Base-by-base conservation (phyloP, 64 coral and sea anemone genomes). In the Pachyseris speciosa region DNA sequence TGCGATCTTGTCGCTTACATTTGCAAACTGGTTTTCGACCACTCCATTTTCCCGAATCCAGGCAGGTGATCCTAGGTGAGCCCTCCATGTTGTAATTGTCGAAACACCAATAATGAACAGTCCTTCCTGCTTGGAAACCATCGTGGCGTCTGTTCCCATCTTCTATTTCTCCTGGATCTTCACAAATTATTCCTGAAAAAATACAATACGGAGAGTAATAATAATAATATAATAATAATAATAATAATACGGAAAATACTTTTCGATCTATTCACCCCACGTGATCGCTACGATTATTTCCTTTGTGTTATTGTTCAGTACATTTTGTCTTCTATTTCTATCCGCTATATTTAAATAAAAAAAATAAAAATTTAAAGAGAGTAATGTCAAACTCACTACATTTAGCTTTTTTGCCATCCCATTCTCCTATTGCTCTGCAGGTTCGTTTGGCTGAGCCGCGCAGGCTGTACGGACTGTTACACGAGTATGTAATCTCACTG, bases 341-440 rank as follows among this genome's bases (percentile, higher is more conserved):
- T n/a, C n/a, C n/a, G n/a, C n/a, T n/a, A n/a, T n/a, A n/a, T n/a
- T n/a, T n/a, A n/a, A n/a, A n/a, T n/a, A n/a, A n/a, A n/a, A n/a
- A n/a, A n/a, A n/a, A n/a, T n/a, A n/a, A n/a, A n/a, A n/a, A n/a
- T n/a, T n/a, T n/a, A n/a, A n/a, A n/a, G 0, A 61, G n/a, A 2
- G 27, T 7, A 25, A 24, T 58, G 4, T 38, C 72, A 78, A 43
- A 96, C 94, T 89, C 64, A 96, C 94, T 92, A 37, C 94, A 96
- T 92, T 47, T 83, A 55, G 94, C 63, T 37, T 31, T 64, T 42
- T 53, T 89, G 25, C 94, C 94, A 40, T 96, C 90, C 94, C 94
- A 96, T 64, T 77, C 83, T 31, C 94, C 90, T 51, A 72, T 92
- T 9, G 90, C 90, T 78, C 94, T 74, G 28, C 94, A 96, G 0